Evolutionary conservation across 2,888 invertebrate species (phyloP), one percentile per base, ranked within the genome.

Genomic region (Altica lythri): DNA sequence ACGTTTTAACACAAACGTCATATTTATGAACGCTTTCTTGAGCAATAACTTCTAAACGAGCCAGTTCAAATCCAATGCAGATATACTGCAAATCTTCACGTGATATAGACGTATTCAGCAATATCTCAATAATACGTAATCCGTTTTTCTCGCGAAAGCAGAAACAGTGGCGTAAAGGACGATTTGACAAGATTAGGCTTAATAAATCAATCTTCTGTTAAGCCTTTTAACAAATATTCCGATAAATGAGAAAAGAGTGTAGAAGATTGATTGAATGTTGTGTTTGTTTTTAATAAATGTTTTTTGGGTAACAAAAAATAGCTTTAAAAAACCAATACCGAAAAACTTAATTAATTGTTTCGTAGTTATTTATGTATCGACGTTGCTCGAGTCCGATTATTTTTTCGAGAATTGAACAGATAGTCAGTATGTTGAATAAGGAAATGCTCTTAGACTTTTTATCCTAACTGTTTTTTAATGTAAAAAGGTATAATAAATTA

Each of bases 71-170:
- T 53, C 47, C 47, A 27, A 53, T 53, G 47, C 53, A 53, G 47
- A 53, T 53, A 47, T 32, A 47, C 47, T 42, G 47, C 47, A 53
- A 53, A 53, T 47, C 47, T 35, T 50, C 38, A 49, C 50, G 27
- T 53, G 43, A 57, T 50, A 22, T 17, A 54, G 25, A 47, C 44
- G 44, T 48, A 40, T 19, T 34, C 47, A 29, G 44, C 40, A 45
- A 59, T 48, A 55, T 53, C 53, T 52, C 42, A 44, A 56, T 48
- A 51, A 51, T 45, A 51, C 37, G 56, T 45, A 54, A 59, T 50
- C 45, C 45, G 12, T 27, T 37, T 32, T 35, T 17, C 27, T 38
- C 14, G 12, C 16, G 13, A 12, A 34, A 44, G 19, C 29, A 18
- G 38, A 50, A 48, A 25, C 48, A 25, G 32, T 29, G 10, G 30